A percentile compares a stretch with the other conserved stretches of the same genome.
Evolutionary conservation across 1,140 invertebrate species (phyloP).

Genomic region (Nebria ingens): DNA sequence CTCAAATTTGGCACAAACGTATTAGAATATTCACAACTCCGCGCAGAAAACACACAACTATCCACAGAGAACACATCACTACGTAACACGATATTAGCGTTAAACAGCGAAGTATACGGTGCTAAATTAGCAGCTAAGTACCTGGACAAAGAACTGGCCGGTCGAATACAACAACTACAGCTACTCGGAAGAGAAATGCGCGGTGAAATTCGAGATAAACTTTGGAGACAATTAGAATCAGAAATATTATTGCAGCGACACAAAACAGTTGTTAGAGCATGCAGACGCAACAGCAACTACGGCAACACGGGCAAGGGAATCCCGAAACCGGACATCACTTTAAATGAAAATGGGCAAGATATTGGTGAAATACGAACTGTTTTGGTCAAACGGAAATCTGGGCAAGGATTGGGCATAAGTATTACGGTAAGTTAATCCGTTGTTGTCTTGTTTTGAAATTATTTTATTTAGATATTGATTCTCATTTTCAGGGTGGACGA

Average conservation of each 20-base stretch:
- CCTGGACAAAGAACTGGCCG: slow-evolving; percentile 76
- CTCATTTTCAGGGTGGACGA: slow-evolving; percentile 53
- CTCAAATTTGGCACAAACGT: slow-evolving; percentile 26
- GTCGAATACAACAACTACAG: slow-evolving; percentile 80
- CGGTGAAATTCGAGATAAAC: slow-evolving; percentile 61
- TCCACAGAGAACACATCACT: slow-evolving; percentile 60
- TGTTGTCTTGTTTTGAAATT: slow-evolving; percentile 1
- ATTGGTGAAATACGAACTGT: slow-evolving; percentile 45
- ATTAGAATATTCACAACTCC: slow-evolving; percentile 38
- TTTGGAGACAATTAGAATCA: slow-evolving; percentile 78
- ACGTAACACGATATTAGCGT: slow-evolving; percentile 53
- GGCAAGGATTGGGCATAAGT: slow-evolving; percentile 70
- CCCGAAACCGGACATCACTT: slow-evolving; percentile 22
- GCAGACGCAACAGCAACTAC: slow-evolving; percentile 32
- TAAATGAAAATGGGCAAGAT: slow-evolving; percentile 24
- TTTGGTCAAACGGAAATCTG: slow-evolving; percentile 49
- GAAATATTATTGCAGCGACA: slow-evolving; percentile 78
- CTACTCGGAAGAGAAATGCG: slow-evolving; percentile 62
- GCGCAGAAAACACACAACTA: slow-evolving; percentile 55
- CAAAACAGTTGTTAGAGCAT: slow-evolving; percentile 63
- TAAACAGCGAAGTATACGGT: slow-evolving; percentile 74
- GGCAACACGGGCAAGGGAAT: slow-evolving; percentile 15
- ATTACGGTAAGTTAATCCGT: slow-evolving; percentile 51
- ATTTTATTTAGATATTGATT: background rate
- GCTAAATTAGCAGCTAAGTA: slow-evolving; percentile 76